phyloP scores from a whole-genome alignment of 2,888 invertebrate species.

The Clostera curtula region DNA sequence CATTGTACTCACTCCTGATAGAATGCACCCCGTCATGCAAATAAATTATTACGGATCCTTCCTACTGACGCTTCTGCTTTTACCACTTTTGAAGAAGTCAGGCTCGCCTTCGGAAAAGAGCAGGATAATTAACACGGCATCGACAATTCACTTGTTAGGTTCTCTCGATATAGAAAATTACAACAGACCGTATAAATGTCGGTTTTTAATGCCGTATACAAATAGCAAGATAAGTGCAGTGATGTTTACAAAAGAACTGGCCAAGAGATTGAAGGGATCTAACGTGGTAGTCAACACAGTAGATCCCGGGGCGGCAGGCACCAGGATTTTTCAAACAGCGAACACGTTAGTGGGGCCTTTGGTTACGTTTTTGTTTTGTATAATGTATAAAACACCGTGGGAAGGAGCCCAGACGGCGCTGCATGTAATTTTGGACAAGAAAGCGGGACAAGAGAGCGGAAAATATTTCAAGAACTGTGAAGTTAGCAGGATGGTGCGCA shows the following conservation, averaged over 20 bases:
- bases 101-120: constrained; percentile 70
- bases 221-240: constrained; percentile 80
- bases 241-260: constrained; percentile 80
- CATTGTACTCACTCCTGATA: constrained; percentile 80
- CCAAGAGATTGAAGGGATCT: constrained; percentile 73
- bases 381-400: constrained; percentile 78
- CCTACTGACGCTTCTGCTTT: constrained; percentile 87
- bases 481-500: constrained; percentile 67
- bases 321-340: constrained; percentile 76
- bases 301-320: constrained; percentile 88
- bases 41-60: constrained; percentile 95
- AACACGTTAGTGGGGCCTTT: constrained; percentile 61
- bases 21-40: constrained; percentile 88
- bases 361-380: constrained; percentile 57
- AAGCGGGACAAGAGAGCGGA: constrained; percentile 77
- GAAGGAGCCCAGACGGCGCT: constrained; percentile 86
- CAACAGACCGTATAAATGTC: constrained; percentile 66
- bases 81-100: constrained; percentile 77
- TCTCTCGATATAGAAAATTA: constrained; percentile 78
- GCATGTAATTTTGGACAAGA: constrained; percentile 79
- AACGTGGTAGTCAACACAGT: constrained; percentile 84
- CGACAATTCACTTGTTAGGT: constrained; percentile 78
- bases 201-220: constrained; percentile 67
- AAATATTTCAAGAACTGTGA: constrained; percentile 84
- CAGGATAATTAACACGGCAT: constrained; percentile 83